Percentiles rank a stretch among this genome's conserved stretches.
These are phyloP conservation scores for Artibeus jamaicensis DNA, from an alignment of 2,797 vertebrate species.

Conservation along the genomic window DNA sequence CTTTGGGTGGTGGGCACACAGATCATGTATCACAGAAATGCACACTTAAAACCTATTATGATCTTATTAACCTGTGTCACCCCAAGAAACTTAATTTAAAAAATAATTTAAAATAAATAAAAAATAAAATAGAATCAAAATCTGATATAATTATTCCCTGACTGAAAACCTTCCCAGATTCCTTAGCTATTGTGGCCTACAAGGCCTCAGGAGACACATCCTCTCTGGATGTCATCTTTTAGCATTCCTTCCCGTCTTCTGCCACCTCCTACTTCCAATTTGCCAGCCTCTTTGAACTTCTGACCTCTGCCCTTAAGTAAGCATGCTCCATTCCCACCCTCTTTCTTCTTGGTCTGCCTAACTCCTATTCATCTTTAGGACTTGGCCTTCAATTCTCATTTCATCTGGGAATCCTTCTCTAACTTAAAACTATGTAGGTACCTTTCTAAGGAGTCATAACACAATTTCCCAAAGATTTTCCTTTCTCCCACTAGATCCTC, in stretches of 20 bases:
- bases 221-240: neutral
- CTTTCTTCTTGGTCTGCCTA: neutral
- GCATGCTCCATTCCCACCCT: neutral
- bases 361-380: neutral
- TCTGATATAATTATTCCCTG: neutral
- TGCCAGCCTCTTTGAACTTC: neutral
- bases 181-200: neutral
- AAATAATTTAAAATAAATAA: neutral
- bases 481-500: neutral
- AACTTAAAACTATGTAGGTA: neutral
- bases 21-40: neutral
- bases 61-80: neutral
- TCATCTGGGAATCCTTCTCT: neutral
- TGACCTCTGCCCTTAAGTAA: neutral
- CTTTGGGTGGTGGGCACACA: neutral
- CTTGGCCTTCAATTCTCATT: neutral
- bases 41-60: neutral
- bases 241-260: neutral
- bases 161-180: constrained; percentile 12
- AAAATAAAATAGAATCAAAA: neutral
- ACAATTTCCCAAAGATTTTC: neutral
- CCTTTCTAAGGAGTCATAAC: neutral
- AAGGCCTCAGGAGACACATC: neutral
- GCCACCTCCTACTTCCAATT: neutral
- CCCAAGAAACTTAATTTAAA: neutral